Evolutionary conservation across 1,140 invertebrate genomes (phyloP).

Genomic region (Calycopis cecrops): DNA sequence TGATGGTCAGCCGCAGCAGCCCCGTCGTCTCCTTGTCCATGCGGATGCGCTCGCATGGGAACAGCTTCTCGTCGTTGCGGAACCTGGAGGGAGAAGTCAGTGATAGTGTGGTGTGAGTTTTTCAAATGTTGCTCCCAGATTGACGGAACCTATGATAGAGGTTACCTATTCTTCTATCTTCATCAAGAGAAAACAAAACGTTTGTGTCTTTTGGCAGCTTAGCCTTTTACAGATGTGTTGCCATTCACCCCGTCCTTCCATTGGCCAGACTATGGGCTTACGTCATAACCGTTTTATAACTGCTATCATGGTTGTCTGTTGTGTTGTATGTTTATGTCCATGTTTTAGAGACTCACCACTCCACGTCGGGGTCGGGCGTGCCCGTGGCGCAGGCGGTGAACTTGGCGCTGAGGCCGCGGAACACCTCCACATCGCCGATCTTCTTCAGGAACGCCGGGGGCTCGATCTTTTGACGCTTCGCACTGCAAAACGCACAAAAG

Average conservation of each 20-base stretch:
- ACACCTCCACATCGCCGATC: conserved; percentile 91
- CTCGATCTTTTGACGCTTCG: conserved; percentile 85
- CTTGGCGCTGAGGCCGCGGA: conserved; percentile 91
- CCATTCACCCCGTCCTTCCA: no score
- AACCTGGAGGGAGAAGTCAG: conserved; percentile 74
- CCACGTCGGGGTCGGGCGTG: conserved; percentile 87
- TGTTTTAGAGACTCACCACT: conserved; percentile 42
- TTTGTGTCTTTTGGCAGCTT: no score
- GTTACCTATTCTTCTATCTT: no score
- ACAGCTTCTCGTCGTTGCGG: conserved; percentile 86
- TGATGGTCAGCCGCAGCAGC: conserved; percentile 85
- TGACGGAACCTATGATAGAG: no score
- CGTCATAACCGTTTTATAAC: not conserved
- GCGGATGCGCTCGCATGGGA: conserved; percentile 85
- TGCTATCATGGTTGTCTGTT: no score
- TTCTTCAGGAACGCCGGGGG: conserved; percentile 91
- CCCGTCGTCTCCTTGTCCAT: conserved; percentile 89
- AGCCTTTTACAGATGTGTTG: no score
- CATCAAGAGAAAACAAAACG: no score
- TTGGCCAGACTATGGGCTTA: no score
- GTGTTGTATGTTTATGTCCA: no score
- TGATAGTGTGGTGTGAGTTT: no score
- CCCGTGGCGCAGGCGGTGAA: conserved; percentile 93
- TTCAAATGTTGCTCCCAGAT: no score
- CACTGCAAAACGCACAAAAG: conserved; percentile 3